phyloP scores from a whole-genome alignment of 2,888 invertebrate species.

The Hermaeophaga mercurialis region DNA sequence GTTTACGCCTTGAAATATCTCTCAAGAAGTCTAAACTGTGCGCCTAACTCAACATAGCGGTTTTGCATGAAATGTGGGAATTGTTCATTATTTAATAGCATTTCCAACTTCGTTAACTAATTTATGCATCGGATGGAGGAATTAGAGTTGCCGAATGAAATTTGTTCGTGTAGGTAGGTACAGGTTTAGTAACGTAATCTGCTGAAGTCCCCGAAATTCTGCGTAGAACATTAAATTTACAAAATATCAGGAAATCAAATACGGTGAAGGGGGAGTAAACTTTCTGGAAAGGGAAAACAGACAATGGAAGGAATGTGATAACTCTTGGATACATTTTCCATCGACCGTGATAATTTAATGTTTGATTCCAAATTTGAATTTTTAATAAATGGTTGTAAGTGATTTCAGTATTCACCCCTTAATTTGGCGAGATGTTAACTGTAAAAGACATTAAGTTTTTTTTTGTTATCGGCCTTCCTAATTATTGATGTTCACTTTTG shows the following conservation, averaged over 20 bases:
- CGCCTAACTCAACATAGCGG: slow-evolving; percentile 5
- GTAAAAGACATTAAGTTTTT: no score
- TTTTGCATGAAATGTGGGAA: slow-evolving; percentile 27
- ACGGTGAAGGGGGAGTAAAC: not conserved
- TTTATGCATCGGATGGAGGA: slow-evolving; percentile 23
- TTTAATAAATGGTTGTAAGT: no score
- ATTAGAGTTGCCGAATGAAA: slow-evolving; percentile 24
- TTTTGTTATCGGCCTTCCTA: no score
- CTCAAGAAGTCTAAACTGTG: slow-evolving; percentile 5
- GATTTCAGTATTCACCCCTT: no score
- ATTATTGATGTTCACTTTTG: no score
- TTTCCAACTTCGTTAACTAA: slow-evolving; percentile 25
- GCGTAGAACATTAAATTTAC: slow-evolving; percentile 7
- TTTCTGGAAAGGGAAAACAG: not conserved
- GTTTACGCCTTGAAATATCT: slow-evolving; percentile 4
- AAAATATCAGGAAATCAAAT: slow-evolving; percentile 14
- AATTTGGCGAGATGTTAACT: no score
- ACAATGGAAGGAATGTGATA: slow-evolving; percentile 1
- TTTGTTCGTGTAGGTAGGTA: slow-evolving; percentile 18
- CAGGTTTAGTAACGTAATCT: slow-evolving; percentile 16
- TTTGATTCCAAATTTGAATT: not conserved
- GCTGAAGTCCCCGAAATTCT: slow-evolving; percentile 1
- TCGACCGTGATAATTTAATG: no score
- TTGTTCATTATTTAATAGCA: slow-evolving; percentile 31
- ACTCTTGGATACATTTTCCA: not conserved